Evolutionary conservation across 2,113 vertebrate species (phyloP).

Genomic region (Regulus satrapa): DNA sequence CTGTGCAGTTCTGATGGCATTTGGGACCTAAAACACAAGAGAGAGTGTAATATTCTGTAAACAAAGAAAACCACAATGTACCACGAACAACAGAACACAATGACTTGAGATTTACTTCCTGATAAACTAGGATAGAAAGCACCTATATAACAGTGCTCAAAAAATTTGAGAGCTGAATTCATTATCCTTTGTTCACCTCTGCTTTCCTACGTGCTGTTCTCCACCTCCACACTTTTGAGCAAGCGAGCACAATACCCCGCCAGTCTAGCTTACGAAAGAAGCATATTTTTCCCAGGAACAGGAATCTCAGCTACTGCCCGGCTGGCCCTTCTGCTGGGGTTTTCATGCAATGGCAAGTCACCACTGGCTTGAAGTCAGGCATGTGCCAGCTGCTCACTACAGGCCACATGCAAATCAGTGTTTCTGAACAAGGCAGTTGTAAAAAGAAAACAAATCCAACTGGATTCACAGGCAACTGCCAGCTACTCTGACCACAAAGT

Average conservation of each 20-base stretch:
- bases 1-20: slow-evolving; percentile 82
- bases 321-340: not conserved
- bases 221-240: not conserved
- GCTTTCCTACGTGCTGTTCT: not conserved
- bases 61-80: not conserved
- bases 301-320: not conserved
- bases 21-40: slow-evolving; percentile 73
- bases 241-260: not conserved
- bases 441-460: slow-evolving; percentile 35
- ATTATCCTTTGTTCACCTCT: not conserved
- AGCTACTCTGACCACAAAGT: not conserved
- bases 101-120: not conserved
- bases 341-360: slow-evolving; percentile 3
- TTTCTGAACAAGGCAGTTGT: not conserved
- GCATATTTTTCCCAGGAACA: not conserved
- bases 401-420: not conserved
- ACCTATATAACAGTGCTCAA: not conserved
- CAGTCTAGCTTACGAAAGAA: not conserved
- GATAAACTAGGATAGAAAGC: not conserved
- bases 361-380: not conserved
- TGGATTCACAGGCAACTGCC: not conserved
- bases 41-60: not conserved
- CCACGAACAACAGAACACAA: not conserved
- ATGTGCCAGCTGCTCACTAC: not conserved
- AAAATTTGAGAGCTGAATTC: not conserved